Evolutionary conservation across 2,797 vertebrate species (phyloP).

Genomic region (Chelon auratus): DNA sequence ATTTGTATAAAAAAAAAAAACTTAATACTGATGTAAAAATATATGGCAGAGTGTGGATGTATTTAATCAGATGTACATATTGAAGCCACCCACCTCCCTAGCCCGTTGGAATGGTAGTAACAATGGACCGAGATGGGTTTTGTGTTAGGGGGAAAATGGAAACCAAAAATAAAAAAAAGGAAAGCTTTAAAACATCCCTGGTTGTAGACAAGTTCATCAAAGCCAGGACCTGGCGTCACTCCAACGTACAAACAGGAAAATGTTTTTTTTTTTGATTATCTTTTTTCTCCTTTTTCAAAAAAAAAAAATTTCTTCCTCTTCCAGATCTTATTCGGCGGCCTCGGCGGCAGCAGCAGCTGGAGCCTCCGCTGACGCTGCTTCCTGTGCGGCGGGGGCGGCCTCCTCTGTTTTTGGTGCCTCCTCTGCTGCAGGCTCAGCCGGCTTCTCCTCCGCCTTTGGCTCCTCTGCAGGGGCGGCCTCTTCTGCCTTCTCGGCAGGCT

Average conservation of each 20-base stretch:
- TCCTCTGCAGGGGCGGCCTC: conserved; percentile 63
- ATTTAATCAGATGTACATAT: conserved; percentile 69
- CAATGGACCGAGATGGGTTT: conserved; percentile 89
- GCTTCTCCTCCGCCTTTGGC: conserved; percentile 56
- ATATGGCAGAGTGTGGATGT: conserved; percentile 84
- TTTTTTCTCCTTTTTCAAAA: conserved; percentile 66
- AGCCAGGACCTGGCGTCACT: conserved; percentile 92
- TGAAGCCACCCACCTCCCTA: conserved; percentile 82
- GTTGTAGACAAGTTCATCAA: conserved; percentile 93
- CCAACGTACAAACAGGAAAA: conserved; percentile 91
- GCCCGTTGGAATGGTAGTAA: conserved; percentile 89
- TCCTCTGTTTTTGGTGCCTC: conserved; percentile 85
- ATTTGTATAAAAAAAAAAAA: conserved; percentile 88
- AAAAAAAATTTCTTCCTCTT: conserved; percentile 53
- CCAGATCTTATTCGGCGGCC: conserved; percentile 83
- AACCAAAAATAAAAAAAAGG: conserved; percentile 76
- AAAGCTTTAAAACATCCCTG: conserved; percentile 93
- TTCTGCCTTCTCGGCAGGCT: conserved; percentile 44
- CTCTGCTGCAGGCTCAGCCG: conserved; percentile 50
- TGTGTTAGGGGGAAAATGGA: conserved; percentile 73
- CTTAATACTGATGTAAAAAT: conserved; percentile 94
- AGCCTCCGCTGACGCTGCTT: conserved; percentile 85
- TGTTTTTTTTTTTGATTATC: conserved; percentile 87
- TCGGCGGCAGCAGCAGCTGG: conserved; percentile 77
- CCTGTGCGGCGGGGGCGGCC: conserved; percentile 81